Base-by-base conservation (phyloP, 2,888 invertebrate species). In the Plemyria rubiginata region DNA sequence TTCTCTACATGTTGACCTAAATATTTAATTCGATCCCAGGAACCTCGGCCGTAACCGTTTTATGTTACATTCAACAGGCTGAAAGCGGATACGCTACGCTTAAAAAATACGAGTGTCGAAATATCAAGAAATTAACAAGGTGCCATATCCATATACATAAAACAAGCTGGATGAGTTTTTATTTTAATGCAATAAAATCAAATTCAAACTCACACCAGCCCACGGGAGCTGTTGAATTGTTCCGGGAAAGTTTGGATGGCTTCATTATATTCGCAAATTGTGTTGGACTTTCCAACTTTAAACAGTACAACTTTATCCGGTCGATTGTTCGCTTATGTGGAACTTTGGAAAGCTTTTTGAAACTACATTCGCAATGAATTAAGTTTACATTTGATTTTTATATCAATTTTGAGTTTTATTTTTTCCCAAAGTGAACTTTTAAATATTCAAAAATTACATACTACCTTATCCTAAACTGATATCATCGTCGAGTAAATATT, bases 201-300 rank as follows among this genome's bases (percentile, higher is more conserved):
- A 71, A 74, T 68, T 76, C 66, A 28, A 57, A 65, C 56, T 67
- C 57, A 59, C 51, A 48, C 4, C 28, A 40, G 48, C 48, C 46
- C 38, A 29, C 60, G 67, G 60, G 70, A 71, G 63, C 46, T 55
- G 60, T 57, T 71, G 57, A 62, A 69, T 64, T 66, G 68, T 65
- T 65, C 54, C 60, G 55, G 53, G 48, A 62, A 72, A 73, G 70
- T 75, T 71, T 51, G 54, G 66, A 73, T 74, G 50, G 67, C 68
- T 70, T 74, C 61, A 70, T 71, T 65, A 62, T 71, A 65, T 73
- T 68, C 32, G 60, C 53, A 43, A 67, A 59, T 63, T 64, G 49
- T 50, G 65, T 53, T 62, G 45, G 51, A 54, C 50, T 62, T 60
- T 51, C 22, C 41, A 51, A 59, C 41, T 58, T 58, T 51, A 32